phyloP scores from a whole-genome alignment of 2,888 invertebrate species.

The Dicycla oo region DNA sequence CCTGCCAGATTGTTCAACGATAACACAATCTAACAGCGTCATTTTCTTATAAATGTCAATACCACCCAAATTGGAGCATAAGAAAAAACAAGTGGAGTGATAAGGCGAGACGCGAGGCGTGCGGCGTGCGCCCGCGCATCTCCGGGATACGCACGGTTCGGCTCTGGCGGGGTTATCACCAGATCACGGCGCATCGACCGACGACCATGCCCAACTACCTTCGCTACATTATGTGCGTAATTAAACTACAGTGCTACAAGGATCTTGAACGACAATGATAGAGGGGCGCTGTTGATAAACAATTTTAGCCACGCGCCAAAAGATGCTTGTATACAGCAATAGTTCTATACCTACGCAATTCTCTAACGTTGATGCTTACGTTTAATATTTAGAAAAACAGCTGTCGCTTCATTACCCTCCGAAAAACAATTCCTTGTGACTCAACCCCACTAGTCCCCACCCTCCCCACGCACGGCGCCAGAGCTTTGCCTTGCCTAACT shows the following conservation, averaged over 20 bases:
- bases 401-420: background rate
- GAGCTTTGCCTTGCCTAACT: background rate
- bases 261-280: background rate
- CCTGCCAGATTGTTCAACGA: conserved; percentile 12
- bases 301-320: background rate
- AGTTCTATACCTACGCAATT: background rate
- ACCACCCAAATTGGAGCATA: conserved; percentile 61
- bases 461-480: background rate
- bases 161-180: conserved; percentile 53
- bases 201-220: conserved; percentile 30
- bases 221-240: conserved; percentile 20
- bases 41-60: conserved; percentile 60
- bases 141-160: conserved; percentile 10
- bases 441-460: background rate
- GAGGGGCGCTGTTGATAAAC: background rate
- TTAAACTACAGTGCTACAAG: background rate
- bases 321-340: background rate
- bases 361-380: too few species aligned
- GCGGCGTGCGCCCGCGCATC: conserved; percentile 17
- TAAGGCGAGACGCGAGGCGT: conserved; percentile 31
- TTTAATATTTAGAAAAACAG: background rate
- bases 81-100: conserved; percentile 43
- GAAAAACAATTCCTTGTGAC: background rate
- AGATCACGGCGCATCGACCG: conserved; percentile 45
- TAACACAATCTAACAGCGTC: conserved; percentile 28